Evolutionary conservation across 2,797 vertebrate species (phyloP).

Genomic region (Orientallactaga sibirica): DNA sequence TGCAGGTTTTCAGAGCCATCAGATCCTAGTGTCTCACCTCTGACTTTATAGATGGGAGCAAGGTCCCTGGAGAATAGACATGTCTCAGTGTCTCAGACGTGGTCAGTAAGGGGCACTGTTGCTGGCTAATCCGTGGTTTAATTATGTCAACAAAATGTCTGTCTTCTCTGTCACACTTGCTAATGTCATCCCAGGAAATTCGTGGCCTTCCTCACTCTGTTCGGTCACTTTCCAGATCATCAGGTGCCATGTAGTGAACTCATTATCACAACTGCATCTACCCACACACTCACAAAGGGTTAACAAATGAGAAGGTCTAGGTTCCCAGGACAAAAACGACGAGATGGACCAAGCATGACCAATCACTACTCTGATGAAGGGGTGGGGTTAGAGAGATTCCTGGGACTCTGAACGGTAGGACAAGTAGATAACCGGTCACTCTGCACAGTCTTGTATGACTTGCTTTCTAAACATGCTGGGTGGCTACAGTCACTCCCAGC

Average conservation of each 20-base stretch:
- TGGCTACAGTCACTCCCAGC: not conserved
- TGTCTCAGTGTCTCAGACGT: not conserved
- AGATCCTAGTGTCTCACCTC: not conserved
- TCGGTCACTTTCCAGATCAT: not conserved
- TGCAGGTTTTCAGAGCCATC: not conserved
- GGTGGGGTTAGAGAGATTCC: not conserved
- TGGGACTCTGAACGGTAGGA: not conserved
- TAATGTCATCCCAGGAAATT: not conserved
- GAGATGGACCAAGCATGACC: not conserved
- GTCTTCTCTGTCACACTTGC: not conserved
- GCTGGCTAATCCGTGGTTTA: not conserved
- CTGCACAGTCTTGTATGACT: not conserved
- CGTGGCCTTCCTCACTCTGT: not conserved
- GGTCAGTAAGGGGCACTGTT: not conserved
- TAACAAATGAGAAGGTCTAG: not conserved
- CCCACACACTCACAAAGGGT: not conserved
- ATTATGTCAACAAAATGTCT: not conserved
- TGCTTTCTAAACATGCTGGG: not conserved
- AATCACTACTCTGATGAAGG: not conserved
- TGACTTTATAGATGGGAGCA: not conserved
- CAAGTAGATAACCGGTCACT: not conserved
- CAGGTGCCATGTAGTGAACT: not conserved
- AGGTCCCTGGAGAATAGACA: not conserved
- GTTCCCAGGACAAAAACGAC: not conserved
- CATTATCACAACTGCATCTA: not conserved